Evolutionary conservation across 2,113 vertebrate genomes (phyloP).

Genomic region (Spermophilus dauricus): DNA sequence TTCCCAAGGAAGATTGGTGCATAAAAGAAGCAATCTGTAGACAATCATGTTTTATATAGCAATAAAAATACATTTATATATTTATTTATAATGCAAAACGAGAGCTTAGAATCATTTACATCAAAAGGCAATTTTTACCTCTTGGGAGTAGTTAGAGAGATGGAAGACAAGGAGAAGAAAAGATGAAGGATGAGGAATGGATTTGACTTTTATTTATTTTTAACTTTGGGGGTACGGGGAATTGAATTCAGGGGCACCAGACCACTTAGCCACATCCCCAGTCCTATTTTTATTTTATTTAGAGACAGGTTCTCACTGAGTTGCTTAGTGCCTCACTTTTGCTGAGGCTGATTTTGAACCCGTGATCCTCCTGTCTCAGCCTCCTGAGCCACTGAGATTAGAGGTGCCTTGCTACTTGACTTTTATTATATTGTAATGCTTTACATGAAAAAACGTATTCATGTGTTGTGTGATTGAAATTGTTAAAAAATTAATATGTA

Average conservation of each 20-base stretch:
- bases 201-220: neutral
- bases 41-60: neutral
- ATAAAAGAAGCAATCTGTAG: neutral
- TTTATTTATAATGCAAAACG: neutral
- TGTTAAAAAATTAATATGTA: neutral
- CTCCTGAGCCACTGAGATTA: no score
- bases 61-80: neutral
- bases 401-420: neutral
- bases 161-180: neutral
- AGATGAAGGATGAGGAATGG: neutral
- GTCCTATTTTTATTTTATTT: no score
- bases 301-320: no score
- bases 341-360: no score
- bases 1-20: neutral
- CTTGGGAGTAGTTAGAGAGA: neutral
- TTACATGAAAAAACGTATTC: conserved; percentile 42
- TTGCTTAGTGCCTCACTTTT: no score
- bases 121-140: neutral
- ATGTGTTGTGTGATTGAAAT: neutral
- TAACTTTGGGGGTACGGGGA: no score
- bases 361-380: no score
- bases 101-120: neutral
- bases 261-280: no score
- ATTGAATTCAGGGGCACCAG: no score
- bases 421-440: neutral